phyloP scores from a whole-genome alignment of 2,888 invertebrate species.

The Agrilus cyanescens region DNA sequence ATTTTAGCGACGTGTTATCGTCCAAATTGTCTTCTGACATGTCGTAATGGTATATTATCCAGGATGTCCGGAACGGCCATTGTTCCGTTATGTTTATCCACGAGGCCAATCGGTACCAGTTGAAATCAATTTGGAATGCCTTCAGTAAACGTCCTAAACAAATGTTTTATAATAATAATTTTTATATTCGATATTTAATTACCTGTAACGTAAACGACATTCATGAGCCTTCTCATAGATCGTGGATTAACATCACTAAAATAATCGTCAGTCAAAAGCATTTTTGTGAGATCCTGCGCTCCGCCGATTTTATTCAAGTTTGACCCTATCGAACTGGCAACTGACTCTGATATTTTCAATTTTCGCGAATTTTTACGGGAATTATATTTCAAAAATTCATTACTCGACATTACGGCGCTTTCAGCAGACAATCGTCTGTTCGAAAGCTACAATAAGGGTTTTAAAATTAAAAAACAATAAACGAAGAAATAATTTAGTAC shows the following conservation, averaged over 20 bases:
- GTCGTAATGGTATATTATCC: slow-evolving; percentile 93
- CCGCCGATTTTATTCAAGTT: slow-evolving; percentile 69
- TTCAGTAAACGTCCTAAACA: slow-evolving; percentile 78
- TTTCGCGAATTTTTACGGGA: slow-evolving; percentile 54
- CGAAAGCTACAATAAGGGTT: slow-evolving; percentile 42
- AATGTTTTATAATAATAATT: not conserved
- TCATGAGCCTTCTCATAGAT: slow-evolving; percentile 92
- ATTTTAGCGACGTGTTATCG: slow-evolving; percentile 74
- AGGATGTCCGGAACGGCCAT: slow-evolving; percentile 96
- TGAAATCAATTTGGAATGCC: slow-evolving; percentile 98
- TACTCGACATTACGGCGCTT: slow-evolving; percentile 70
- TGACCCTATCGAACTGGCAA: slow-evolving; percentile 84
- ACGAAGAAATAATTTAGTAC: slow-evolving; percentile 6
- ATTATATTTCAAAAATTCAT: slow-evolving; percentile 53
- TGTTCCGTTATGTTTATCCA: slow-evolving; percentile 99
- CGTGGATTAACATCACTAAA: slow-evolving; percentile 98
- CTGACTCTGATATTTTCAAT: slow-evolving; percentile 72
- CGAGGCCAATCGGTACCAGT: slow-evolving; percentile 94
- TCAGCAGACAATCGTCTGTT: slow-evolving; percentile 67
- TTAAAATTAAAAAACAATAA: not conserved
- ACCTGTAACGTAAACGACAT: slow-evolving; percentile 94
- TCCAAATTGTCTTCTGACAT: slow-evolving; percentile 78
- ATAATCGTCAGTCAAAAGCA: slow-evolving; percentile 93
- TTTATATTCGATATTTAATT: slow-evolving; percentile 4
- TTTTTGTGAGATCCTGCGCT: slow-evolving; percentile 60